Evolutionary conservation across 2,888 invertebrate genomes (phyloP), one percentile per base, ranked within the genome.

Genomic region (Hipparchia sbordonii): DNA sequence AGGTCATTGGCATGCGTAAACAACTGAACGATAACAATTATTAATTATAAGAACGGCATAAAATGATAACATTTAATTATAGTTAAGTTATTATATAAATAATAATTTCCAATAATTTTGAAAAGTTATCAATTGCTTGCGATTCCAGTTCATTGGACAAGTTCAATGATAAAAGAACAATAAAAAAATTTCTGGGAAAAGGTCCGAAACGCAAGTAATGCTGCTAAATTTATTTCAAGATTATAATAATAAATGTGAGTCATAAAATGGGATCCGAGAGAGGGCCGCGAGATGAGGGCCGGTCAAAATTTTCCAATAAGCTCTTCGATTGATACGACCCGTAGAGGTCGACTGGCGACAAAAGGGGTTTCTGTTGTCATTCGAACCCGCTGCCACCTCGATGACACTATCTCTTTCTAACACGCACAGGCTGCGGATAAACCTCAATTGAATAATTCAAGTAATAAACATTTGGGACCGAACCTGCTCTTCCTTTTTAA

Each of bases 381-480:
- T 71, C 72, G 62, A 70, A 69, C 70, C 9, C 51, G 67, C 59
- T 12, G 54, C 8, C 48, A 39, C 9, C n/a, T 6, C 63, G n/a
- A 76, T 72, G 65, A 33, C 59, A 57, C 72, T 65, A 46, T 76
- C 79, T 56, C 80, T 56, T 68, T 76, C 74, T 70, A 71, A 48
- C 48, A 48, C 7, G 48, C 48, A 73, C 77, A 71, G 74, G 73
- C 76, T 75, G 74, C 75, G 76, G 77, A 78, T 78, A 76, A 78
- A 74, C 74, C 71, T 76, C 79, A 80, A 82, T 82, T 79, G 79
- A 81, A 82, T 79, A 82, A 82, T 82, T 79, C 78, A 77, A 81
- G 79, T 77, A 76, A 78, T 78, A 79, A 80, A 80, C 80, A 80
- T 82, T 81, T 76, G 79, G 81, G 73, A 76, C 76, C 74, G 74